Conservation (phyloP, 2,797 vertebrate genomes). For the Tachyglossus aculeatus region DNA sequence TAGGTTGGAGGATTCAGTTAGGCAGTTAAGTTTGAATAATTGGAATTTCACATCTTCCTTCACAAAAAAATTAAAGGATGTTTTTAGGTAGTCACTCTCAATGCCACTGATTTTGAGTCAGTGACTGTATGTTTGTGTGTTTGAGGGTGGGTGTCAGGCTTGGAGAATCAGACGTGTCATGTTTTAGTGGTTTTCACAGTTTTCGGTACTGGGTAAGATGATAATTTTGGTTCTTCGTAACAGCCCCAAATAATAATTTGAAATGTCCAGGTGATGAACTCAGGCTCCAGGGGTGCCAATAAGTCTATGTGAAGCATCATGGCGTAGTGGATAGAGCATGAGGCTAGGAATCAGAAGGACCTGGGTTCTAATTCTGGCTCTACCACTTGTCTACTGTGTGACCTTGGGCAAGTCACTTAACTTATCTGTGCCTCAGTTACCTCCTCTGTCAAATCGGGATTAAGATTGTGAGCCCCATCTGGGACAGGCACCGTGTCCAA, state of each 20-base stretch:
- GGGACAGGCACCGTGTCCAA: too few species aligned
- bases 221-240: conserved; percentile 67
- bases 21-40: conserved; percentile 17
- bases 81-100: conserved; percentile 23
- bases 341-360: background rate
- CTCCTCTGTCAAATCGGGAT: too few species aligned
- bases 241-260: conserved; percentile 69
- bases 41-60: conserved; percentile 34
- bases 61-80: conserved; percentile 14
- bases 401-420: too few species aligned
- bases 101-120: conserved; percentile 55
- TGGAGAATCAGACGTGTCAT: conserved; percentile 63
- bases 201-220: conserved; percentile 66
- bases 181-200: conserved; percentile 71
- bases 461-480: too few species aligned
- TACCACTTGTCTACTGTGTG: background rate
- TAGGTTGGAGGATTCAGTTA: conserved; percentile 26
- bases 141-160: conserved; percentile 45
- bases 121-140: too few species aligned
- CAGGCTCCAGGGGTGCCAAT: conserved; percentile 62
- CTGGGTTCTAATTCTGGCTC: background rate
- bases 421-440: too few species aligned
- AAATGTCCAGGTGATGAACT: conserved; percentile 72
- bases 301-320: conserved; percentile 40
- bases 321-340: background rate